Percentiles rank a stretch among this genome's conserved stretches.
phyloP scores from a whole-genome alignment of 2,113 vertebrate species.

The Albula goreensis region DNA sequence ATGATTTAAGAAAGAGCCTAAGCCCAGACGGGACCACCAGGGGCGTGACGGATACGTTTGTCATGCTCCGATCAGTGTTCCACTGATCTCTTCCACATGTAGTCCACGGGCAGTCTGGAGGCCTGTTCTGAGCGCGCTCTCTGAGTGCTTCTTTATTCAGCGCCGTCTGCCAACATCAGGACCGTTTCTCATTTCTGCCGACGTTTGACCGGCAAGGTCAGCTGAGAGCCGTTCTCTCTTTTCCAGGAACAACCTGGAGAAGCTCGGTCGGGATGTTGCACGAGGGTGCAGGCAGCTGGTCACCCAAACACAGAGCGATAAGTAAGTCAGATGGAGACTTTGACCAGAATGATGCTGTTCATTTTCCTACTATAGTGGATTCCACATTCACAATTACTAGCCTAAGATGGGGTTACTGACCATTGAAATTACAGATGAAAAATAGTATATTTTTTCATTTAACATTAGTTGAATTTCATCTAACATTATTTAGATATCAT shows the following conservation, averaged over 20 bases:
- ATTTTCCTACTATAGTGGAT: neutral
- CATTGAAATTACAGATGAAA: neutral
- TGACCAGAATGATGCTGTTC: neutral
- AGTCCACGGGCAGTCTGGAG: neutral
- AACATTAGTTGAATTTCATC: too few species aligned
- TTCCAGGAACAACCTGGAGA: neutral
- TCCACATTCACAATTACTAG: too few species aligned
- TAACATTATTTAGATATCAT: too few species aligned
- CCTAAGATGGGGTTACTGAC: neutral
- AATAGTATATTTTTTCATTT: too few species aligned
- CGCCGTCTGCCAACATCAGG: neutral
- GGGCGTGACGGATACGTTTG: neutral
- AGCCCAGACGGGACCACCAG: slow-evolving; percentile 31
- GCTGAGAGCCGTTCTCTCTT: neutral
- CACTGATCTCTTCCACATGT: slow-evolving; percentile 35
- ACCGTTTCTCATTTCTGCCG: neutral
- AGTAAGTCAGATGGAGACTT: neutral
- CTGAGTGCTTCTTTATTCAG: neutral
- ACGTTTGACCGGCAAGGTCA: neutral
- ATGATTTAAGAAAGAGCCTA: slow-evolving; percentile 20
- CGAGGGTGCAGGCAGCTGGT: neutral
- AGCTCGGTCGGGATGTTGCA: too few species aligned
- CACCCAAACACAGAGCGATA: neutral
- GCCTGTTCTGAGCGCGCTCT: neutral
- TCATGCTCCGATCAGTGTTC: neutral